Percentiles rank a stretch among this genome's conserved stretches.
Conservation (phyloP, 2,797 vertebrate species). For the Semaprochilodus insignis region DNA sequence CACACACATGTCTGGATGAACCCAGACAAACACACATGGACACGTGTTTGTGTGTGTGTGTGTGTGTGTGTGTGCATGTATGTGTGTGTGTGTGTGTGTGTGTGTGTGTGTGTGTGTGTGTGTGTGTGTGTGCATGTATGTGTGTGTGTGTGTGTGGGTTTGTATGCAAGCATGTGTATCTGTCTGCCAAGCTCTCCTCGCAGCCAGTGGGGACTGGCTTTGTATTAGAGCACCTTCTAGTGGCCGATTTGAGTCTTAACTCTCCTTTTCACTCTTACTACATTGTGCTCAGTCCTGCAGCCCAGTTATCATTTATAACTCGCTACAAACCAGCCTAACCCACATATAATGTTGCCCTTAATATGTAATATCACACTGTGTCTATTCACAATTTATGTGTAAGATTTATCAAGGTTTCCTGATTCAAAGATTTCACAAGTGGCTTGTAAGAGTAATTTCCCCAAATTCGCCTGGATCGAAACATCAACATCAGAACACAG, state of each 20-base stretch:
- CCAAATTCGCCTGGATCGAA: too few relatives aligned
- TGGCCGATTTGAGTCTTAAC: neutral
- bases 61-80: neutral
- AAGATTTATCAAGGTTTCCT: too few relatives aligned
- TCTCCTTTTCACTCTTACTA: neutral
- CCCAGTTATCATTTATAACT: neutral
- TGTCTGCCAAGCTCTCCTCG: neutral
- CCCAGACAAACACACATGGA: neutral
- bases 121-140: neutral
- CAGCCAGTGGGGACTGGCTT: neutral
- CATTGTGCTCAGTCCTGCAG: neutral
- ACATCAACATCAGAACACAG: too few relatives aligned
- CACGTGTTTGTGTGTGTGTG: constrained; percentile 1
- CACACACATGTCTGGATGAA: neutral
- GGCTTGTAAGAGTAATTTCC: too few relatives aligned
- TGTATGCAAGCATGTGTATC: neutral
- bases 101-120: constrained; percentile 11
- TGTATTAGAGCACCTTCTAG: constrained; percentile 32
- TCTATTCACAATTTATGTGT: too few relatives aligned
- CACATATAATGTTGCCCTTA: too few relatives aligned
- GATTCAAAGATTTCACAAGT: too few relatives aligned
- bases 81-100: neutral
- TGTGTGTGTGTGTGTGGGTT: neutral
- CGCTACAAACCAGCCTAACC: neutral
- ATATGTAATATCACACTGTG: too few relatives aligned